A percentile compares a stretch with the other conserved stretches of the same genome.
phyloP scores from a whole-genome alignment of 2,113 vertebrate genomes.

The Oncorhynchus nerka region DNA sequence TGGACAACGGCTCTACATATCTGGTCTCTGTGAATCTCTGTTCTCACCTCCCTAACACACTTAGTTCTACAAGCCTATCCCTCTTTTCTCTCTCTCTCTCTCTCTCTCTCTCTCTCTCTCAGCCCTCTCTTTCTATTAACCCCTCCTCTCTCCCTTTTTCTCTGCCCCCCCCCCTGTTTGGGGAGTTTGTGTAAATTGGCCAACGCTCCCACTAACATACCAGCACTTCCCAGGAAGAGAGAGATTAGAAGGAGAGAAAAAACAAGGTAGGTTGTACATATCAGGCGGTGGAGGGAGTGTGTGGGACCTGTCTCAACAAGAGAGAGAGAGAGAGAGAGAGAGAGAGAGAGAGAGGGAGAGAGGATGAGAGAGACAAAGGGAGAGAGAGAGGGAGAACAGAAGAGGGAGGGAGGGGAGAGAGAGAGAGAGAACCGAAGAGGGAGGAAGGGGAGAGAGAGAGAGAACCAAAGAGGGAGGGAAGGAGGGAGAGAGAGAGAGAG shows the following conservation, averaged over 20 bases:
- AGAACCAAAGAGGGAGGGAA: too few relatives aligned
- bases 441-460: too few relatives aligned
- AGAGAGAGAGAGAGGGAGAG: too few relatives aligned
- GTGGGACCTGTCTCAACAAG: slow-evolving; percentile 54
- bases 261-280: slow-evolving; percentile 5
- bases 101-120: neutral
- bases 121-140: neutral
- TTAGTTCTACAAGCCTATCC: neutral
- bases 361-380: too few relatives aligned
- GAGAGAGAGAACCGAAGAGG: too few relatives aligned
- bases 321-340: neutral
- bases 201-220: slow-evolving; percentile 46
- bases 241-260: slow-evolving; percentile 21
- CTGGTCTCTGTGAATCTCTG: neutral
- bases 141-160: neutral
- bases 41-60: neutral
- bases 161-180: slow-evolving; percentile 8
- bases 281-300: slow-evolving; percentile 17
- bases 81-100: neutral
- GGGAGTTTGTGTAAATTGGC: slow-evolving; percentile 53
- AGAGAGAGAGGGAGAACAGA: too few relatives aligned
- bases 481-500: neutral
- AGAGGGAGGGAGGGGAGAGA: neutral
- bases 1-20: neutral
- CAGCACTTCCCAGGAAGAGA: slow-evolving; percentile 42